Percentiles rank a stretch among this genome's conserved stretches.
phyloP scores from a whole-genome alignment of 2,797 vertebrate species.

The Ambastaia sidthimunki region DNA sequence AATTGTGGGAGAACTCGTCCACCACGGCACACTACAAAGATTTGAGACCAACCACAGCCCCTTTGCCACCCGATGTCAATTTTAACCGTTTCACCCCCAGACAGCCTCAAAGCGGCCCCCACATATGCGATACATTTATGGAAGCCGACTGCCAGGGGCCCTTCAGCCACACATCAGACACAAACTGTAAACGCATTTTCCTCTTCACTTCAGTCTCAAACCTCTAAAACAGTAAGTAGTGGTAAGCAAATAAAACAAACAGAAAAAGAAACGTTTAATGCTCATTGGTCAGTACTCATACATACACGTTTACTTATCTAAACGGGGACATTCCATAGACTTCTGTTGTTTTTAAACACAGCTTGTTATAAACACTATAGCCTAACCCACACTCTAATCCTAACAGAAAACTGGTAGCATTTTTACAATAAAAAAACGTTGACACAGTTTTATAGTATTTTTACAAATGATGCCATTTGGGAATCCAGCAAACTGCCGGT shows the following conservation, averaged over 20 bases:
- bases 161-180: conserved; percentile 60
- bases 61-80: conserved; percentile 61
- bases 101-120: conserved; percentile 53
- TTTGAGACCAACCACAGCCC: conserved; percentile 59
- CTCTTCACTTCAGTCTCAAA: conserved; percentile 42
- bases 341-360: no score
- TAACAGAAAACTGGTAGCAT: no score
- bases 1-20: conserved; percentile 59
- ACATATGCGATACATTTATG: conserved; percentile 66
- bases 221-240: conserved; percentile 6
- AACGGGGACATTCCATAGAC: no score
- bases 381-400: no score
- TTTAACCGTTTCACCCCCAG: conserved; percentile 65
- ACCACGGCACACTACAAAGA: conserved; percentile 59
- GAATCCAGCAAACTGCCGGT: conserved; percentile 40
- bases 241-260: neutral
- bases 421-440: no score
- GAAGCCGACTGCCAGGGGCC: conserved; percentile 46
- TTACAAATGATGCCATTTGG: no score
- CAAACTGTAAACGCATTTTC: conserved; percentile 59
- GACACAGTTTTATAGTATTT: no score
- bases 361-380: no score
- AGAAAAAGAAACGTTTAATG: no score
- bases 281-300: no score
- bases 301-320: no score